These are phyloP conservation scores for Hydrolagus affinis DNA, from an alignment of 2,113 vertebrate genomes.

Conservation along the genomic window DNA sequence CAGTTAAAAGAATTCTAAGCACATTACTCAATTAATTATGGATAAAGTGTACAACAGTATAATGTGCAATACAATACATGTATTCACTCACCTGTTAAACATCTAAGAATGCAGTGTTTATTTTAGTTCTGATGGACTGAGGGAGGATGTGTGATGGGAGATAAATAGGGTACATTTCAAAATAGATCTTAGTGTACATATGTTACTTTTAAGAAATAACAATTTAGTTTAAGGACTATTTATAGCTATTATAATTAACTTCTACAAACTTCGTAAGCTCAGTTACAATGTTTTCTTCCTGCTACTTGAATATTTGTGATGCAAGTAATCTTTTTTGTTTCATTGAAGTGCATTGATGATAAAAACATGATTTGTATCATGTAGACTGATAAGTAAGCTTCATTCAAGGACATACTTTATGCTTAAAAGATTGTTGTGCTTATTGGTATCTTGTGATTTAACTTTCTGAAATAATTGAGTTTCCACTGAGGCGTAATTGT, in stretches of 20 bases:
- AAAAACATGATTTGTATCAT: too few species aligned
- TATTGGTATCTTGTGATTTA: too few species aligned
- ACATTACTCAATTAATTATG: background rate
- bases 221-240: background rate
- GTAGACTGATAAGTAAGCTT: too few species aligned
- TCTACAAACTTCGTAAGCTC: background rate
- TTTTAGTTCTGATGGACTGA: background rate
- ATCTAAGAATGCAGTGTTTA: background rate
- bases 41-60: background rate
- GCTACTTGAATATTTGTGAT: background rate
- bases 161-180: background rate
- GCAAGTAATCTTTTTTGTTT: too few species aligned
- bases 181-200: too few species aligned
- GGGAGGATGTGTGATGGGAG: background rate
- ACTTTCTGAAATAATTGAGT: too few species aligned
- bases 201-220: background rate
- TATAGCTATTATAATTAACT: background rate
- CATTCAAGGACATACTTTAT: too few species aligned
- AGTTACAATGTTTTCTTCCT: background rate
- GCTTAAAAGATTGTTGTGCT: too few species aligned
- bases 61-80: slow-evolving; percentile 6
- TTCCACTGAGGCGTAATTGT: too few species aligned
- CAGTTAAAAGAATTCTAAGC: slow-evolving; percentile 6
- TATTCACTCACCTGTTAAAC: background rate
- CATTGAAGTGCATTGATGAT: too few species aligned